Conservation (phyloP, 2,113 vertebrate genomes). For the Chrysemys picta region DNA sequence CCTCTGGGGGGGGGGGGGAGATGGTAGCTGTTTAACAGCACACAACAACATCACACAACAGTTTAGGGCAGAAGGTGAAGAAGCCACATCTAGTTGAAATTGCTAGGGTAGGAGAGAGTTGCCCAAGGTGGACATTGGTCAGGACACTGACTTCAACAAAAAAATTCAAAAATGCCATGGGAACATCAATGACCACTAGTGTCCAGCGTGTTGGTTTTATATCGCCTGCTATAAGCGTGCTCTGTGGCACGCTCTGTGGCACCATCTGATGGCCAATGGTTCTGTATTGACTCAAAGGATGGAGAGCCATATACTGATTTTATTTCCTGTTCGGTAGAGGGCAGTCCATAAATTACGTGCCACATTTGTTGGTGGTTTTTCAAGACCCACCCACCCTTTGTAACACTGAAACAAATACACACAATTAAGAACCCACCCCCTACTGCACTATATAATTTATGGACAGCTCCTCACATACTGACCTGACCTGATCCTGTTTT, state of each 20-base stretch:
- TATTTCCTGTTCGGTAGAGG: not conserved
- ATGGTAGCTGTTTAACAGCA: rapidly evolving
- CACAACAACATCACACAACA: not conserved
- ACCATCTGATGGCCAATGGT: not conserved
- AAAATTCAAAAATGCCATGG: not conserved
- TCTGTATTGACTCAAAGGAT: not conserved
- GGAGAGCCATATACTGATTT: not conserved
- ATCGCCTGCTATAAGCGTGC: not conserved
- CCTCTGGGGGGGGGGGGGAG: not conserved
- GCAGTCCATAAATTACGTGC: not conserved
- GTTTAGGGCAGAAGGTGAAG: not conserved
- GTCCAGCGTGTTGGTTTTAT: rapidly evolving
- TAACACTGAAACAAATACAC: not conserved
- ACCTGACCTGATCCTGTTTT: not conserved
- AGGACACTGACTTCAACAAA: not conserved
- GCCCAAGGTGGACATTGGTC: rapidly evolving
- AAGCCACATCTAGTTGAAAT: rapidly evolving
- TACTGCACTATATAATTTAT: not conserved
- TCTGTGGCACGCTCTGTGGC: not conserved
- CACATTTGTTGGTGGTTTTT: not conserved
- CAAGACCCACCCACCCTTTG: not conserved
- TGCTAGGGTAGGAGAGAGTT: rapidly evolving
- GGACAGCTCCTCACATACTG: not conserved
- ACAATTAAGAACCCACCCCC: not conserved
- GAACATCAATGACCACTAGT: not conserved